Percentiles rank a stretch among this genome's conserved stretches.
Conservation (phyloP, 2,797 vertebrate species). For the Picus viridis region DNA sequence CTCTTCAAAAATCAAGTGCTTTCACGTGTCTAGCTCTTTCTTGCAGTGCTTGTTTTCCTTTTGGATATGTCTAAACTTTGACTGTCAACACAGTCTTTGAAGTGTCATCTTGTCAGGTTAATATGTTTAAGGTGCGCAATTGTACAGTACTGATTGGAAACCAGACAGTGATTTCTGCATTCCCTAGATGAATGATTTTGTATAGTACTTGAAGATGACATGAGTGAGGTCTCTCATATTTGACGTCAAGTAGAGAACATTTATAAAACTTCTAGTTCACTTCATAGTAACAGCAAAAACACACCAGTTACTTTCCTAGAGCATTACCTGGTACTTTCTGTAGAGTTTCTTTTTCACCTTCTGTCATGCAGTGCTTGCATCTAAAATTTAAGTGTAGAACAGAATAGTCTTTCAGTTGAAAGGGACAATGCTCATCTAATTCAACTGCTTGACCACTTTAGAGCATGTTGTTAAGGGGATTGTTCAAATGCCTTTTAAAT, state of each 20-base stretch:
- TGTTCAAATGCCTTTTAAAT: neutral
- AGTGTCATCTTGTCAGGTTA: neutral
- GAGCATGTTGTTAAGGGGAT: neutral
- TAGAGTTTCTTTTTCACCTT: neutral
- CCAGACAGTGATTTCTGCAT: neutral
- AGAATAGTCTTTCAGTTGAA: neutral
- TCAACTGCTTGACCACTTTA: neutral
- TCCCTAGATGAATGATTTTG: neutral
- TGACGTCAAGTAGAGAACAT: neutral
- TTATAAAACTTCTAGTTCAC: neutral
- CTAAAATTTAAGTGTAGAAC: neutral
- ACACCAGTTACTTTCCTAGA: neutral
- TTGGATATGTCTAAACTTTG: neutral
- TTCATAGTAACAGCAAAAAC: neutral
- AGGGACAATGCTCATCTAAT: neutral
- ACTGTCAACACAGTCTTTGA: neutral
- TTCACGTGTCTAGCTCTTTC: neutral
- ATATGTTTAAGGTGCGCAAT: neutral
- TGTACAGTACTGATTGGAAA: neutral
- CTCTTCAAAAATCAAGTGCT: neutral
- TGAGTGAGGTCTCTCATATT: neutral
- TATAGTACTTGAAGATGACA: neutral
- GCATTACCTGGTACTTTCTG: neutral
- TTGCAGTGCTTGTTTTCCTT: conserved; percentile 13
- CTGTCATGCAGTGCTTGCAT: neutral